A percentile compares a stretch with the other conserved stretches of the same genome.
phyloP scores from a whole-genome alignment of 1,140 invertebrate species.

The Oscheius sp. region DNA sequence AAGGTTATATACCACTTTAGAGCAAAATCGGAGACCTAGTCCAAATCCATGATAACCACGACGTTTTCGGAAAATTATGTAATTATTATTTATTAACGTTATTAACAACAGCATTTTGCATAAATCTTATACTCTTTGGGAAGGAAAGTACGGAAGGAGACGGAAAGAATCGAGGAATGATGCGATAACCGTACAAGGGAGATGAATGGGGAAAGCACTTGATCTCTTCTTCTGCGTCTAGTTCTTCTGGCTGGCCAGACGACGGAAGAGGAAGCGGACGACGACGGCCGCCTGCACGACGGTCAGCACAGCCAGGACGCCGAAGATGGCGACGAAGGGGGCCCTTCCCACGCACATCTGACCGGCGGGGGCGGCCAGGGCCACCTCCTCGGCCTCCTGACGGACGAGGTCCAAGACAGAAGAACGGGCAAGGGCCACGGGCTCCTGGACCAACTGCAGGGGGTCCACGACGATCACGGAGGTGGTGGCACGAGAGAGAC shows the following conservation, averaged over 20 bases:
- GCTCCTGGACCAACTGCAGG: conserved; percentile 50
- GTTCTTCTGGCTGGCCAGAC: neutral
- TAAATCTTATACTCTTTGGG: too few relatives aligned
- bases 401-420: conserved; percentile 36
- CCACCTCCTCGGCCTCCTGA: conserved; percentile 32
- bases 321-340: conserved; percentile 40
- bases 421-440: conserved; percentile 32
- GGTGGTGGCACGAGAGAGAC: conserved; percentile 57
- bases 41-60: too few relatives aligned
- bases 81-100: too few relatives aligned
- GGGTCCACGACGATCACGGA: conserved; percentile 57
- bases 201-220: conserved; percentile 13
- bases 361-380: conserved; percentile 21
- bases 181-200: too few relatives aligned
- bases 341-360: conserved; percentile 34
- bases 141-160: too few relatives aligned
- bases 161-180: too few relatives aligned
- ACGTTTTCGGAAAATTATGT: too few relatives aligned
- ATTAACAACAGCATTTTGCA: too few relatives aligned
- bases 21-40: too few relatives aligned
- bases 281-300: conserved; percentile 54
- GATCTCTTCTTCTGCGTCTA: neutral
- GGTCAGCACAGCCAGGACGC: conserved; percentile 45
- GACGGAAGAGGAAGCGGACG: conserved; percentile 43
- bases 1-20: too few relatives aligned